Base-by-base conservation (phyloP, 2,888 invertebrate genomes). In the Lordiphosa fenestrarum region DNA sequence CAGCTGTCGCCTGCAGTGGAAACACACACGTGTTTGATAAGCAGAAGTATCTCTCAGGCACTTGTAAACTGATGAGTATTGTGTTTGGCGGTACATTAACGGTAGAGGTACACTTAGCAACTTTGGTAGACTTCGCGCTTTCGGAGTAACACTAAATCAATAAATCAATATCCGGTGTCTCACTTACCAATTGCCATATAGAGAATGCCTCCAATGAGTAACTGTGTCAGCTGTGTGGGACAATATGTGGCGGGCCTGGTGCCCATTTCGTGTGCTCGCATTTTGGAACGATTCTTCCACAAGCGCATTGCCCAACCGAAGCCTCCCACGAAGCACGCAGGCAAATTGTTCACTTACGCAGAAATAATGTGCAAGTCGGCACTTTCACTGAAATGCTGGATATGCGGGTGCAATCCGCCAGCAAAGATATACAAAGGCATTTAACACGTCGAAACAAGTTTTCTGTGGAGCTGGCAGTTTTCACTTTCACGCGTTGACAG, bases 171-270 rank as follows among this genome's bases (percentile, higher is more conserved):
- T 25, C 25, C 25, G 6, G 25, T 6, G 25, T 25, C 25, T 25
- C 25, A 86, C 87, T 85, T 69, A 86, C 86, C 86, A 63, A 86
- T 73, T 71, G 69, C 69, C 51, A 82, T 66, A 37, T 73, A 84
- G 55, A 86, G 75, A 54, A 85, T 70, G 52, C 77, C 69, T n/a
- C 72, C 75, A 48, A 84, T 69, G 37, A 86, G 67, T 52, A 81
- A 70, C 60, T 84, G 82, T 42, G 72, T 61, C 61, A 83, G 53
- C 54, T 75, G 76, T 59, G 66, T 30, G 30, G 7, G 66, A 52
- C 71, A 53, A 38, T 50, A 57, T 56, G 55, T 44, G 42, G 37
- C 42, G 46, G 55, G 69, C 69, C 58, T 53, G 56, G 54, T 55
- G 53, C 54, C 69, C 67, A 63, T 55, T 66, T 63, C 49, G 52